These are phyloP conservation scores for Lepidothrix coronata DNA, from an alignment of 2,113 vertebrate genomes.

Conservation along the genomic window DNA sequence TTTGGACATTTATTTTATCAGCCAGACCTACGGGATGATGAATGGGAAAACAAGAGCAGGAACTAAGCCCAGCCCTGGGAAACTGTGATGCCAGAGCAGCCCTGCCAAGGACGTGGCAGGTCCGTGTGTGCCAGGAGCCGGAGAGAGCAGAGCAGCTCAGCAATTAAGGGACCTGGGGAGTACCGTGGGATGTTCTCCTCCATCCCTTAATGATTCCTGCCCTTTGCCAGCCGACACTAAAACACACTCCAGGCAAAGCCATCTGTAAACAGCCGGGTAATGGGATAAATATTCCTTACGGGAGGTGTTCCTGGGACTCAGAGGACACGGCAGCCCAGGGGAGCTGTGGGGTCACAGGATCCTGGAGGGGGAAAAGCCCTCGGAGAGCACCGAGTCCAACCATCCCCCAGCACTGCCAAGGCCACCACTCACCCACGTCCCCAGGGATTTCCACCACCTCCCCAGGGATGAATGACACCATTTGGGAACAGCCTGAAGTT, in stretches of 20 bases:
- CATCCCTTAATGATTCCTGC: neutral
- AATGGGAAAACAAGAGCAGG: neutral
- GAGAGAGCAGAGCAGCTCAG: neutral
- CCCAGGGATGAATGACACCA: too few relatives aligned
- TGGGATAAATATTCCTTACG: neutral
- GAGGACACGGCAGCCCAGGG: neutral
- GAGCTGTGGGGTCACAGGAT: neutral
- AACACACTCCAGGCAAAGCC: neutral
- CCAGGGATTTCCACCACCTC: neutral
- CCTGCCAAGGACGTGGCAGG: neutral
- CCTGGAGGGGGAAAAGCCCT: neutral
- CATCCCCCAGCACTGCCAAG: neutral
- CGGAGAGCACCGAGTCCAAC: neutral
- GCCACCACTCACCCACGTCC: neutral
- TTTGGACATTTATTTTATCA: neutral
- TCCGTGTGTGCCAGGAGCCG: neutral
- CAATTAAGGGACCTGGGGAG: neutral
- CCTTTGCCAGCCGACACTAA: neutral
- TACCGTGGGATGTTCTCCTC: neutral
- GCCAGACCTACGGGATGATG: fast-evolving
- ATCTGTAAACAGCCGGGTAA: neutral
- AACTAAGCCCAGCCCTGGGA: fast-evolving
- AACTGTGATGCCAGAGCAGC: neutral
- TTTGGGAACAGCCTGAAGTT: neutral
- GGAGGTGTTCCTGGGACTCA: neutral